phyloP scores from a whole-genome alignment of 2,888 invertebrate genomes.

The Epinotia nisella region DNA sequence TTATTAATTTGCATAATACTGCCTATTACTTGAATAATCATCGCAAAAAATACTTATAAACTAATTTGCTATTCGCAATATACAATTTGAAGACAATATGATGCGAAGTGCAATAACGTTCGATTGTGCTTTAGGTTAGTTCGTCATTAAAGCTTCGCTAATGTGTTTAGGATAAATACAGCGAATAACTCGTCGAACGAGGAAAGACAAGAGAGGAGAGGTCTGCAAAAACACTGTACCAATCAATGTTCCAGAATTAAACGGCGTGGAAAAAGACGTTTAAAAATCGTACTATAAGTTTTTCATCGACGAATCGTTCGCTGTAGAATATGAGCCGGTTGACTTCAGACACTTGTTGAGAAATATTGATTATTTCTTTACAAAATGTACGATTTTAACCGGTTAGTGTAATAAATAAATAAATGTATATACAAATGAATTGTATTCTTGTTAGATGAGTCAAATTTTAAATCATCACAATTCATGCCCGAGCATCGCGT shows the following conservation, averaged over 20 bases:
- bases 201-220: not conserved
- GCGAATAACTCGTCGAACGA: not conserved
- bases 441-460: slow-evolving; percentile 31
- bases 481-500: slow-evolving; percentile 19
- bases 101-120: slow-evolving; percentile 67
- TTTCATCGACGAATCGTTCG: not conserved
- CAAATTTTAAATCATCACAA: slow-evolving; percentile 45
- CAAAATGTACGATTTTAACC: not conserved
- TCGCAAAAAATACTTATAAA: not conserved
- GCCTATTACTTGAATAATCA: slow-evolving; percentile 8
- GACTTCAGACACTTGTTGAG: not conserved
- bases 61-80: slow-evolving; percentile 47
- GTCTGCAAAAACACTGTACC: not conserved
- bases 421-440: slow-evolving; percentile 40
- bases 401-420: slow-evolving; percentile 1
- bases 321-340: not conserved
- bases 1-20: slow-evolving; percentile 5
- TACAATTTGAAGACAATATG: slow-evolving; percentile 64
- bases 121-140: slow-evolving; percentile 64
- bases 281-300: not conserved
- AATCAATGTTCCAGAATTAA: not conserved
- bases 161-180: slow-evolving; percentile 7
- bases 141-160: slow-evolving; percentile 53
- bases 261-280: not conserved
- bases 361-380: not conserved